Evolutionary conservation across 2,888 invertebrate genomes (phyloP).

Genomic region (Eustalomyia histrio): DNA sequence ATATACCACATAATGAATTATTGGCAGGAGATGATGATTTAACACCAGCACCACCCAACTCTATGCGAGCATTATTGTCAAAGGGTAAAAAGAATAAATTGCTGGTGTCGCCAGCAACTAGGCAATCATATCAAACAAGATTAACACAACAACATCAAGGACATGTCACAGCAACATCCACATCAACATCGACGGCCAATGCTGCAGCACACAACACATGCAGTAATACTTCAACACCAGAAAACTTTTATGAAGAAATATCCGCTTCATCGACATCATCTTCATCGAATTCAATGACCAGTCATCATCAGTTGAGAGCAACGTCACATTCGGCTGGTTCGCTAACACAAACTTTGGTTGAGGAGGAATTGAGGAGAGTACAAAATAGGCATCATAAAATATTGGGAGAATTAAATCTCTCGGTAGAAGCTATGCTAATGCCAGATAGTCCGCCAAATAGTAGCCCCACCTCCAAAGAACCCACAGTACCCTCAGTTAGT

Average conservation of each 20-base stretch:
- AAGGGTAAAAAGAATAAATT: slow-evolving; percentile 78
- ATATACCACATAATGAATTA: slow-evolving; percentile 81
- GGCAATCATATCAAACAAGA: slow-evolving; percentile 78
- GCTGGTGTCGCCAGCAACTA: slow-evolving; percentile 74
- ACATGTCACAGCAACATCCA: slow-evolving; percentile 24
- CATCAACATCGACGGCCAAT: slow-evolving; percentile 22
- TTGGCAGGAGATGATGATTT: slow-evolving; percentile 59
- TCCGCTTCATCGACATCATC: slow-evolving; percentile 70
- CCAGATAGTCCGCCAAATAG: slow-evolving; percentile 83
- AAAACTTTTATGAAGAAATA: slow-evolving; percentile 76
- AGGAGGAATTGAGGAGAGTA: slow-evolving; percentile 90
- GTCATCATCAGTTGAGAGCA: slow-evolving; percentile 68
- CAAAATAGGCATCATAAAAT: slow-evolving; percentile 90
- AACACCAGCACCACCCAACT: slow-evolving; percentile 77
- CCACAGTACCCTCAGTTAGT: slow-evolving; percentile 70
- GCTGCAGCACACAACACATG: slow-evolving; percentile 27
- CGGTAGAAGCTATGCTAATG: slow-evolving; percentile 95
- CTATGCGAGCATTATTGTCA: slow-evolving; percentile 77
- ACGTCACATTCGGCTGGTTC: slow-evolving; percentile 83
- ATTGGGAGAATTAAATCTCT: slow-evolving; percentile 91
- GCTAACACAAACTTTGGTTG: slow-evolving; percentile 86
- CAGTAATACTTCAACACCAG: slow-evolving; percentile 64
- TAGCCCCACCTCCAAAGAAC: slow-evolving; percentile 76
- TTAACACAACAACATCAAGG: slow-evolving; percentile 51
- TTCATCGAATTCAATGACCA: slow-evolving; percentile 65